Evolutionary conservation across 2,888 invertebrate genomes (phyloP), one percentile per base, ranked within the genome.

Genomic region (Andrena haemorrhoa): DNA sequence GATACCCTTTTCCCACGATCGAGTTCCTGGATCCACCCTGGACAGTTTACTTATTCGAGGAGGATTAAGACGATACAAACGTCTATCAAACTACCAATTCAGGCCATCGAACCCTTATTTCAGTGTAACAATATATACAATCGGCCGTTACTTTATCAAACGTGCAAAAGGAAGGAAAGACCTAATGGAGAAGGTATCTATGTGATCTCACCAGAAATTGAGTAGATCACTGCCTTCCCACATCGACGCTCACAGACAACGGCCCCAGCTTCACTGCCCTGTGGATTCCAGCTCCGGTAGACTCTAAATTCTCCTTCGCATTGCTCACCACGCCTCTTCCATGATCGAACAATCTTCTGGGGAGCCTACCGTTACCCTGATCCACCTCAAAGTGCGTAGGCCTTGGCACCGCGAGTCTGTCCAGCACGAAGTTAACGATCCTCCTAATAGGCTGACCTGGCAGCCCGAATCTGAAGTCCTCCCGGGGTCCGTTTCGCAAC

Each of bases 21-120:
- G n/a, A 6, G 29, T 26, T 47, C 41, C 35, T 10, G 12, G 60
- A 70, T 51, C 20, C 51, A 41, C 16, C n/a, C 33, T 10, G 1
- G 33, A n/a, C n/a, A n/a, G 64, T 69, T 70, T 31, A 23, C 49
- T n/a, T 8, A 29, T 51, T 23, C 23, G 33, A 33, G 31, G 47
- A 10, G 10, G 23, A 53, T 31, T 70, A 65, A 79, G 12, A 23
- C 35, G 31, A 26, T 20, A 20, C 12, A 29, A 12, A 16, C 31
- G 31, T 60, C 29, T 4, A 49, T 8, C 4, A 10, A 10, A 33
- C 23, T 23, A 20, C 29, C n/a, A 20, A 20, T 6, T 29, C 29
- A 4, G 12, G 12, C 12, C 23, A 51, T 16, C 20, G 8, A 65
- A 58, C 10, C 26, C 71, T 79, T 79, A 66, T 79, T 79, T 66